These are phyloP conservation scores for Stomorhina lunata DNA, from an alignment of 2,888 invertebrate genomes.

Conservation along the genomic window DNA sequence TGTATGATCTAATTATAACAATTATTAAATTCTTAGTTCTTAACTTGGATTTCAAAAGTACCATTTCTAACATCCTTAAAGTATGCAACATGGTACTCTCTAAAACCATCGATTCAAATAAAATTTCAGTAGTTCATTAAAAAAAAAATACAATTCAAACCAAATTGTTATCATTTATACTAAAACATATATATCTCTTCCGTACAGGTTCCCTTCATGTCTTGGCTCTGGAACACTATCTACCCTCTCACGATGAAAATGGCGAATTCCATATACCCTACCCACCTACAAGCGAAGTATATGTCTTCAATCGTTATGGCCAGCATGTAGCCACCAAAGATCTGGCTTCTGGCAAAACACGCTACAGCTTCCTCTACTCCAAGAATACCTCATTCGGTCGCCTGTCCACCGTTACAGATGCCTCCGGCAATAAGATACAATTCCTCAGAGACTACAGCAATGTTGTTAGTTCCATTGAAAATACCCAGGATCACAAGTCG, in stretches of 20 bases:
- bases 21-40: too few species aligned
- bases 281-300: constrained; percentile 95
- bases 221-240: constrained; percentile 90
- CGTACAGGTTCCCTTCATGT: constrained; percentile 88
- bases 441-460: constrained; percentile 95
- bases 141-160: too few species aligned
- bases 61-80: too few species aligned
- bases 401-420: constrained; percentile 95
- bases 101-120: too few species aligned
- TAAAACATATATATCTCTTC: constrained; percentile 44
- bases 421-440: constrained; percentile 95
- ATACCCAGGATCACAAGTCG: constrained; percentile 95
- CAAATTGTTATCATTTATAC: constrained; percentile 31
- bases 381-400: constrained; percentile 98
- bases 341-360: constrained; percentile 94
- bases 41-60: too few species aligned
- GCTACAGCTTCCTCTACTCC: constrained; percentile 97
- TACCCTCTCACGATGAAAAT: constrained; percentile 92
- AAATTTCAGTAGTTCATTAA: too few species aligned
- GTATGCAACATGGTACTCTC: too few species aligned
- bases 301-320: constrained; percentile 96
- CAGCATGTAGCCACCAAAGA: constrained; percentile 98
- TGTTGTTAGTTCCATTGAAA: constrained; percentile 95
- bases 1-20: too few species aligned
- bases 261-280: constrained; percentile 96